A percentile compares a stretch with the other conserved stretches of the same genome.
These are phyloP conservation scores for Cyrtorhinus lividipennis DNA, from an alignment of 1,140 invertebrate species.

Conservation along the genomic window DNA sequence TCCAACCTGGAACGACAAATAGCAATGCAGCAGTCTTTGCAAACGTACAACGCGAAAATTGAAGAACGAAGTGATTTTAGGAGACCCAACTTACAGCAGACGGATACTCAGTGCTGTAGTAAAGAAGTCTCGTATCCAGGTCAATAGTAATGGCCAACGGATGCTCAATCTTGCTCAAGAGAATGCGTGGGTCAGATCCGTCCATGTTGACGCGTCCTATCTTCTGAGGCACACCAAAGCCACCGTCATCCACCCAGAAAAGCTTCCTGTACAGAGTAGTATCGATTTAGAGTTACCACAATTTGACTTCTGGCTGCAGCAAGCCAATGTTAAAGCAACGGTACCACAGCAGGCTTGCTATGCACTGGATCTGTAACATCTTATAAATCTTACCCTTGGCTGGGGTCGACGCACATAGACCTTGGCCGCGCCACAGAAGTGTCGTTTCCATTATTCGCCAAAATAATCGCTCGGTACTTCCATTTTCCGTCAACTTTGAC, in stretches of 20 bases:
- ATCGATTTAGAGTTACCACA: no score
- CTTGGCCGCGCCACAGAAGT: conserved; percentile 77
- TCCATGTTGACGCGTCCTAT: conserved; percentile 90
- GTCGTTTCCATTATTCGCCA: conserved; percentile 78
- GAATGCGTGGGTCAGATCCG: conserved; percentile 57
- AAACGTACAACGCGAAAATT: no score
- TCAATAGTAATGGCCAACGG: conserved; percentile 78
- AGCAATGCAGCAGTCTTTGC: no score
- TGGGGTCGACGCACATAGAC: conserved; percentile 77
- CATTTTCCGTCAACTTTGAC: conserved; percentile 73
- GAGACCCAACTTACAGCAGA: conserved; percentile 47
- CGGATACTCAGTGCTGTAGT: conserved; percentile 68
- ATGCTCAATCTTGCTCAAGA: conserved; percentile 46
- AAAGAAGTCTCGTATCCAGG: conserved; percentile 64
- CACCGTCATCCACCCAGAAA: conserved; percentile 94
- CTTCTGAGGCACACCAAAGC: conserved; percentile 76
- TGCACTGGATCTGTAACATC: no score
- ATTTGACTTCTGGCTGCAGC: no score
- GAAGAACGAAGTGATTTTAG: no score
- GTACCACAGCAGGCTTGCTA: no score
- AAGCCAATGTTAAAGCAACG: no score
- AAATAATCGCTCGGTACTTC: conserved; percentile 68
- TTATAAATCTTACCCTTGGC: conserved; percentile 49
- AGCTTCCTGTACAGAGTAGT: conserved; percentile 54
- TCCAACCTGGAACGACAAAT: conserved; percentile 43